phyloP scores from a whole-genome alignment of 2,888 invertebrate genomes.

The Slavum lentiscoides region DNA sequence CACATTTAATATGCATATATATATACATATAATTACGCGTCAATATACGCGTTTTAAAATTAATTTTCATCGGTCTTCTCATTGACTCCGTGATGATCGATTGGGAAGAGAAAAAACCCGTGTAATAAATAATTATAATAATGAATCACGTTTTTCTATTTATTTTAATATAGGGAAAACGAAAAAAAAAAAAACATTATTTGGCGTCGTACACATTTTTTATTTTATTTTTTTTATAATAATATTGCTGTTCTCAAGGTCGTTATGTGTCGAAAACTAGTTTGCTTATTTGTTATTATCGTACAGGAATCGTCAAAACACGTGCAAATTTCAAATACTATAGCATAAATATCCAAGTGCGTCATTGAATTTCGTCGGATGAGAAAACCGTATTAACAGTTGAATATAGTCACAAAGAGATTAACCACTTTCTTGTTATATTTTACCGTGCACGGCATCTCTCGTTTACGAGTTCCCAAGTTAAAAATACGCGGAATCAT shows the following conservation, averaged over 20 bases:
- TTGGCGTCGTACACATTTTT: background rate
- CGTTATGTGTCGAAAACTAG: constrained; percentile 14
- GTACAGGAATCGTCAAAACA: background rate
- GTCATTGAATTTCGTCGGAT: background rate
- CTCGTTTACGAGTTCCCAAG: constrained; percentile 6
- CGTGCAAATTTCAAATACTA: background rate
- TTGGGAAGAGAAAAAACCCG: no score
- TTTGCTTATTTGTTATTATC: constrained; percentile 6
- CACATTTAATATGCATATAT: no score
- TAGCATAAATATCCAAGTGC: background rate
- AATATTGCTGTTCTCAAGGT: constrained; percentile 3
- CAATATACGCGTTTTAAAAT: no score
- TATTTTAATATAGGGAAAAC: background rate
- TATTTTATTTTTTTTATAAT: background rate
- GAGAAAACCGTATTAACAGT: constrained; percentile 8
- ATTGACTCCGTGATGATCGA: no score
- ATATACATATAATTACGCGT: no score
- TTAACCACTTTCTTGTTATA: constrained; percentile 30
- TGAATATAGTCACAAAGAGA: background rate
- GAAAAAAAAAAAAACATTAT: background rate
- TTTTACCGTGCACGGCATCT: constrained; percentile 2
- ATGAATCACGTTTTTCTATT: background rate
- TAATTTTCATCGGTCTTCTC: no score
- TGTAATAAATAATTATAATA: background rate
- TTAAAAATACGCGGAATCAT: constrained; percentile 28